A percentile compares a stretch with the other conserved stretches of the same genome.
Conservation (phyloP, 2,888 invertebrate genomes). For the Acanthopleura granulata region DNA sequence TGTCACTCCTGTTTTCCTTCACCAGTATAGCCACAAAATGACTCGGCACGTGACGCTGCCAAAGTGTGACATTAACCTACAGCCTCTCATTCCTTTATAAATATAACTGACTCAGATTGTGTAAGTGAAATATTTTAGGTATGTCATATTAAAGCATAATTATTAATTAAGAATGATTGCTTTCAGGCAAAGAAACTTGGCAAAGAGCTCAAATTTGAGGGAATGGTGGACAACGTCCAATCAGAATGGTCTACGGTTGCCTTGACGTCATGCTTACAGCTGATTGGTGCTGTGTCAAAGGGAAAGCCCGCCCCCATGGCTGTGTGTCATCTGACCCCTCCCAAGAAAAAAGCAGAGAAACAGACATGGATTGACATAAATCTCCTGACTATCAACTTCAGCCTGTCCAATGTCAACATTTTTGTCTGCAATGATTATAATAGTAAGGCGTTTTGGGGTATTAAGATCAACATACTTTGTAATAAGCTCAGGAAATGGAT, state of each 20-base stretch:
- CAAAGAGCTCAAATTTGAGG: constrained; percentile 48
- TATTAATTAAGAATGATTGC: too few species aligned
- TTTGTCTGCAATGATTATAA: constrained; percentile 54
- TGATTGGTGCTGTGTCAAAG: constrained; percentile 44
- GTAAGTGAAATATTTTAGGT: too few species aligned
- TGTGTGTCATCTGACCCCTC: background rate
- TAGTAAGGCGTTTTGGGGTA: constrained; percentile 37
- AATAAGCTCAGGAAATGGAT: too few species aligned
- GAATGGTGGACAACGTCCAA: constrained; percentile 59
- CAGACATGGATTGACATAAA: constrained; percentile 2
- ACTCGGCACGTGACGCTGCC: too few species aligned
- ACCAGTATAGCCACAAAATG: too few species aligned
- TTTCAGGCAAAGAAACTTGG: constrained; percentile 53
- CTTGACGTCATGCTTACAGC: constrained; percentile 42
- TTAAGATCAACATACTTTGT: too few species aligned
- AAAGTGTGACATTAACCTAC: too few species aligned
- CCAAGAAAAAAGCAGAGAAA: background rate
- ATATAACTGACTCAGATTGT: too few species aligned
- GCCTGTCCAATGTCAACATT: constrained; percentile 50
- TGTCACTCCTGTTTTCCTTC: too few species aligned
- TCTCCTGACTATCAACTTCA: constrained; percentile 31
- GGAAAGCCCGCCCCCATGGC: constrained; percentile 22
- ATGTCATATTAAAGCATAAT: too few species aligned
- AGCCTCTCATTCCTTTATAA: too few species aligned
- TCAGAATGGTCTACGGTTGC: constrained; percentile 60